Evolutionary conservation across 2,888 invertebrate species (phyloP).

Genomic region (Microplitis deprimator): DNA sequence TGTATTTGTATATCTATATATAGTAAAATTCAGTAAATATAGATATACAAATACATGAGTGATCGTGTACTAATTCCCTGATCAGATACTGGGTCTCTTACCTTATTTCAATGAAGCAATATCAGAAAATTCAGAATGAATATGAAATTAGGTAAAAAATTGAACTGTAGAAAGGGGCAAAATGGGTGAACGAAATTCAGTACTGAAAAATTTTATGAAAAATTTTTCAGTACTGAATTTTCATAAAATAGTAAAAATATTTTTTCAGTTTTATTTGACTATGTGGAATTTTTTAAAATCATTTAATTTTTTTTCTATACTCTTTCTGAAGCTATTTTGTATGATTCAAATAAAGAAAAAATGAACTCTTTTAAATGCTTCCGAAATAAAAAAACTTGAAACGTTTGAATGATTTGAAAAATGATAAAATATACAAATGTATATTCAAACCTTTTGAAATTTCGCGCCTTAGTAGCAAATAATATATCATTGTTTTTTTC

Average conservation of each 20-base stretch:
- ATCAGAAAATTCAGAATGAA: background rate
- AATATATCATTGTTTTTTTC: background rate
- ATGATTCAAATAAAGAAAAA: background rate
- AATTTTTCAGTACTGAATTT: background rate
- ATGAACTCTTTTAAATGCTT: background rate
- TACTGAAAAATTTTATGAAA: background rate
- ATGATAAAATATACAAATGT: background rate
- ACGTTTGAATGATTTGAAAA: background rate
- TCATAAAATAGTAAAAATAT: background rate
- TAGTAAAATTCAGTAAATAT: no score
- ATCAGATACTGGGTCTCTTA: no score
- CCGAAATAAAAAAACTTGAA: no score
- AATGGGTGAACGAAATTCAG: background rate
- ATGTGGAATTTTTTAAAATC: no score
- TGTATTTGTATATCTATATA: no score
- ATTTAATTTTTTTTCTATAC: no score
- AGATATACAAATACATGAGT: no score
- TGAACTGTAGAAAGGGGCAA: background rate
- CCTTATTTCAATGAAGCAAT: background rate
- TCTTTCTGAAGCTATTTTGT: background rate
- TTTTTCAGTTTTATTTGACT: background rate
- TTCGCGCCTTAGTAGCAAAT: background rate
- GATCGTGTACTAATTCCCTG: no score
- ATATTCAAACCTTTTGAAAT: background rate
- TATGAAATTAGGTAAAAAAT: background rate